Base-by-base conservation (phyloP, 2,888 invertebrate genomes). In the Amphipoea lucens region DNA sequence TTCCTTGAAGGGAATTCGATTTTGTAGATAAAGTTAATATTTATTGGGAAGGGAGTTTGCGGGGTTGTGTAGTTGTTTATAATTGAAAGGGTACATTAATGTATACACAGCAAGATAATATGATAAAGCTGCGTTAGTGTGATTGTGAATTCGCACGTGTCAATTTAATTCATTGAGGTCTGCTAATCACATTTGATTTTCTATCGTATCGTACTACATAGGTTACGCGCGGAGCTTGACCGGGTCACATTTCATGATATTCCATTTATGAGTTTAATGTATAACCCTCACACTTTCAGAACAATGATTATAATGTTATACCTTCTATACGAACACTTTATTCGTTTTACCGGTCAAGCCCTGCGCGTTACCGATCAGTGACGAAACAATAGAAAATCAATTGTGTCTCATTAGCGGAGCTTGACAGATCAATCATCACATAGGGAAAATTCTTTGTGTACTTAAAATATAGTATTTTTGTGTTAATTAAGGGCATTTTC, bases 21-120 rank as follows among this genome's bases (percentile, higher is more conserved):
- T 84, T 62, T 79, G 62, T 65, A 63, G 62, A 63, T 73, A 70
- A 67, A 84, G 69, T 84, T 84, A 75, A 66, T 87, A 87, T 84
- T 84, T 83, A 78, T 83, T 73, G 57, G 36, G 42, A 20, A 6
- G 17, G 48, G 73, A 29, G 23, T 70, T 65, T 60, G 48, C 14
- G 57, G 54, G 62, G 6, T 9, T 42, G 17, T 17, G 23, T 17
- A 23, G 42, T 63, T 40, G 5, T 66, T 73, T 69, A 45, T 83
- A 60, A 83, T 87, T 78, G 54, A 45, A 70, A 63, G n/a, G 48
- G 69, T 23, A 45, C 42, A 70, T 51, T 45, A 51, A 84, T 63
- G 40, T 45, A 45, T 36, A 45, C 20, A 45, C 36, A 29, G 0
- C 4, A 20, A n/a, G 14, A 70, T 57, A 17, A 17, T 29, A 2